Percentiles rank a stretch among this genome's conserved stretches.
These are phyloP conservation scores for Flabesymbios commensalis DNA, from an alignment of 2,888 invertebrate genomes.

Conservation along the genomic window DNA sequence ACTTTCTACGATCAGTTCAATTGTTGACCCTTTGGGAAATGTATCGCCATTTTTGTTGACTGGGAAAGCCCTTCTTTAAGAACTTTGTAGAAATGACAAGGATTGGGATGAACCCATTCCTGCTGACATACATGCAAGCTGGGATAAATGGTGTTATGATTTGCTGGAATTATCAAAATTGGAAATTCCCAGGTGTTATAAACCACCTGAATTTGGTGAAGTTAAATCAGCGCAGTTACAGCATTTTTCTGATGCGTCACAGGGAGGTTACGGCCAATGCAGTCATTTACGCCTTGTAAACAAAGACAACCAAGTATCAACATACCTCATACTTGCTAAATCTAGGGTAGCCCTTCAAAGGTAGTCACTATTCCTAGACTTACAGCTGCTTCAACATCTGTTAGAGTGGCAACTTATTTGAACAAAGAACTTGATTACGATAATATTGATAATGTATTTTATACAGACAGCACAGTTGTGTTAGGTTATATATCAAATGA, in stretches of 20 bases:
- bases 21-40: conserved; percentile 38
- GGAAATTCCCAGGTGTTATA: conserved; percentile 7
- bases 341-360: conserved; percentile 33
- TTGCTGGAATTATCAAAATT: not conserved
- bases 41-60: conserved; percentile 32
- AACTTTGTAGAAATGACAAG: conserved; percentile 20
- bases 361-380: conserved; percentile 31
- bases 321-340: conserved; percentile 16
- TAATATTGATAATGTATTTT: conserved; percentile 4
- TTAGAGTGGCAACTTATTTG: not conserved
- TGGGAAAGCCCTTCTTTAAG: conserved; percentile 32
- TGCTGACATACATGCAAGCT: not conserved
- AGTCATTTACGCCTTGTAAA: not conserved
- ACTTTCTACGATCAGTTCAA: conserved; percentile 29
- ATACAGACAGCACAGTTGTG: conserved; percentile 35
- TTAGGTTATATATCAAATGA: conserved; percentile 37
- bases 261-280: conserved; percentile 3
- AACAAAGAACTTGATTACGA: not conserved
- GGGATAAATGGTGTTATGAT: conserved; percentile 6
- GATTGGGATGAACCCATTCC: conserved; percentile 34
- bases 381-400: conserved; percentile 25
- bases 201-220: conserved; percentile 6
- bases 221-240: not conserved
- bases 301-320: not conserved
- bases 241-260: conserved; percentile 12